Conservation (phyloP, 2,888 invertebrate genomes). For the Calephelis perditalis region DNA sequence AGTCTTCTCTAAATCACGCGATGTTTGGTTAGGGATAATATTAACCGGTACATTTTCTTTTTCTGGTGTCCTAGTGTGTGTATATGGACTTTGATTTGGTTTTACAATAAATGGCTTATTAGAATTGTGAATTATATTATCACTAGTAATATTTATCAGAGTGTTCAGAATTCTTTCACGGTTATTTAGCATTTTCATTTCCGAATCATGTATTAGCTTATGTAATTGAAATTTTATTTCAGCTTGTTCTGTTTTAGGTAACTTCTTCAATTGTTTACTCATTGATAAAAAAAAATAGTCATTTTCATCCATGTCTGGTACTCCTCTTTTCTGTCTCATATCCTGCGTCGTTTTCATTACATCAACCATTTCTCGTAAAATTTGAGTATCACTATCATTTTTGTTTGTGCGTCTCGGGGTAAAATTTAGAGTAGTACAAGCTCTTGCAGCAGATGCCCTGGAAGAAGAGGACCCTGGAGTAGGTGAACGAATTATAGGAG, state of each 20-base stretch:
- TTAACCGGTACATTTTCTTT: slow-evolving; percentile 1
- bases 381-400: neutral
- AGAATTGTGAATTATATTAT: no score
- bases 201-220: slow-evolving; percentile 22
- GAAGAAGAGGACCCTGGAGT: neutral
- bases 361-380: neutral
- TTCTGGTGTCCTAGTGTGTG: neutral
- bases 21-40: slow-evolving; percentile 1
- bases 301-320: slow-evolving; percentile 12
- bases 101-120: no score
- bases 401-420: slow-evolving; percentile 3
- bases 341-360: slow-evolving; percentile 8
- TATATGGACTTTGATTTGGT: no score
- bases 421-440: neutral
- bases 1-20: slow-evolving; percentile 13
- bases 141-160: neutral
- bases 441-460: neutral
- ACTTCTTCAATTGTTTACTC: slow-evolving; percentile 23
- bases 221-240: slow-evolving; percentile 26
- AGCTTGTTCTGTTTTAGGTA: slow-evolving; percentile 23
- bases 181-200: slow-evolving; percentile 14
- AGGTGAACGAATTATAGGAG: neutral
- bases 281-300: slow-evolving; percentile 24
- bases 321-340: neutral
- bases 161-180: slow-evolving; percentile 14